These are phyloP conservation scores for Ladona fulva DNA, from an alignment of 1,140 invertebrate species.

Conservation along the genomic window DNA sequence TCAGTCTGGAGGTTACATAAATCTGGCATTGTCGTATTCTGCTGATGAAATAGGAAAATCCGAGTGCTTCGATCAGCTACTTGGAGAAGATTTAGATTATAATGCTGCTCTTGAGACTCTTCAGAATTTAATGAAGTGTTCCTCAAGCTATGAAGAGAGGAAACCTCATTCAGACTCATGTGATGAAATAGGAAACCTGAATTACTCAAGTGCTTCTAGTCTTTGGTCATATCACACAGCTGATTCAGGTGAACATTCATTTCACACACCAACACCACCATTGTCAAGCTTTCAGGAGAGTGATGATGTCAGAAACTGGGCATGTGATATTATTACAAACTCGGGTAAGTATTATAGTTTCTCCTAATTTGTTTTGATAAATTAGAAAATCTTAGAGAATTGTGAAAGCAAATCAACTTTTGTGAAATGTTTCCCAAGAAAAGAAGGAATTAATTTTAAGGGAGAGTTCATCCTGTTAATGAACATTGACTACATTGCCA, in stretches of 20 bases:
- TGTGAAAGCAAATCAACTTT: no score
- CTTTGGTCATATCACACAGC: conserved; percentile 16
- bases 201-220: neutral
- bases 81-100: conserved; percentile 17
- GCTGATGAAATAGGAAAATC: conserved; percentile 13
- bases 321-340: no score
- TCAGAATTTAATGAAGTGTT: conserved; percentile 11
- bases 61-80: neutral
- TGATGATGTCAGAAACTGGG: no score
- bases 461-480: no score
- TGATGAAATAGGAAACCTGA: conserved; percentile 12
- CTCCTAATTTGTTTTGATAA: no score
- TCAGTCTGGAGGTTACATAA: conserved; percentile 19
- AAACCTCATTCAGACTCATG: neutral
- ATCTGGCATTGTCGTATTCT: conserved; percentile 15
- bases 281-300: neutral
- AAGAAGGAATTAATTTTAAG: no score
- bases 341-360: no score
- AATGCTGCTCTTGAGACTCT: conserved; percentile 14
- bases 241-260: neutral
- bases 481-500: no score
- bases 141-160: neutral
- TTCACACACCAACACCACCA: neutral
- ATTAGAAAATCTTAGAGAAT: no score
- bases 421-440: no score